Evolutionary conservation across 1,140 invertebrate genomes (phyloP).

Genomic region (Scaptodrosophila lebanonensis): DNA sequence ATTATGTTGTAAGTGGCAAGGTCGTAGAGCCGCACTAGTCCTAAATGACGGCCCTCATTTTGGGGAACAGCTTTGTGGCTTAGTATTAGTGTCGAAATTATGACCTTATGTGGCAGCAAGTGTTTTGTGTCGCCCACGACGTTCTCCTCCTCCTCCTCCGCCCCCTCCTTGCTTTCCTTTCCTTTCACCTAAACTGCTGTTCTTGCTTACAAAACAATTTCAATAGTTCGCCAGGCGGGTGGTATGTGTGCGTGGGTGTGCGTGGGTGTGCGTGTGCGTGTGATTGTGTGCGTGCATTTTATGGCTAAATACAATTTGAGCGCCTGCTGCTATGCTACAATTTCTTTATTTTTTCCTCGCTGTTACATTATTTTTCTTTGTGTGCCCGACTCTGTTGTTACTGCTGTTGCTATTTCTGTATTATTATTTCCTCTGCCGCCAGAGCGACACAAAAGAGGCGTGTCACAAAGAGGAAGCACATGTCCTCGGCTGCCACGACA

Average conservation of each 20-base stretch:
- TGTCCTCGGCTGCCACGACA: too few relatives aligned
- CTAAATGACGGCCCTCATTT: too few relatives aligned
- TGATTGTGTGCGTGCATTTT: conserved; percentile 45
- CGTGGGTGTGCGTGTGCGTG: background rate
- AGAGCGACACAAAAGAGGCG: too few relatives aligned
- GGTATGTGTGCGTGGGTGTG: conserved; percentile 25
- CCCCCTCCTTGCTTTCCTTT: background rate
- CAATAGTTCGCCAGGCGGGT: too few relatives aligned
- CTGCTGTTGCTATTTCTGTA: conserved; percentile 1
- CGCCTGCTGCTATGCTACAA: conserved; percentile 35
- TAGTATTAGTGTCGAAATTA: conserved; percentile 63
- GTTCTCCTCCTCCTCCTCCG: conserved; percentile 17
- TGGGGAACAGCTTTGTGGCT: conserved; percentile 32
- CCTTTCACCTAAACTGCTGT: too few relatives aligned
- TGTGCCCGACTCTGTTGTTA: background rate
- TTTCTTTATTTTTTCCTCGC: conserved; percentile 7
- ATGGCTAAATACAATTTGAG: conserved; percentile 56
- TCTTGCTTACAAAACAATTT: conserved; percentile 29
- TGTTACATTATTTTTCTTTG: conserved; percentile 16
- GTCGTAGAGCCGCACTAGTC: conserved; percentile 20
- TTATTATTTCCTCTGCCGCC: background rate
- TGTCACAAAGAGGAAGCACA: too few relatives aligned
- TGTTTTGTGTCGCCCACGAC: too few relatives aligned
- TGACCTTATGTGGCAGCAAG: conserved; percentile 51
- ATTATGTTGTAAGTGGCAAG: conserved; percentile 38